phyloP scores from a whole-genome alignment of 1,140 invertebrate genomes.

The Heliconius nattereri region DNA sequence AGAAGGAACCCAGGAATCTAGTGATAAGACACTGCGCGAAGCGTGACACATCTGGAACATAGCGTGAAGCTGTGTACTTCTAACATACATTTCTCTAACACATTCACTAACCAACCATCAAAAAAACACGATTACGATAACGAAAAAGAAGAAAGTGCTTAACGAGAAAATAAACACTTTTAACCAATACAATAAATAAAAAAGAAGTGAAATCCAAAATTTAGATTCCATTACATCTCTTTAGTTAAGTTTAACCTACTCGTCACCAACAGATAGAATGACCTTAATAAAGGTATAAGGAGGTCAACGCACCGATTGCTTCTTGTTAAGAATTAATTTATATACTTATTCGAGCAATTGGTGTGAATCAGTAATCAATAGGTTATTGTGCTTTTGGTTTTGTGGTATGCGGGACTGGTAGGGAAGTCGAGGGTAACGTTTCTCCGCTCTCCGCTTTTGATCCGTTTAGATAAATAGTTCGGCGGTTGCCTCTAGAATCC shows the following conservation, averaged over 20 bases:
- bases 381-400: neutral
- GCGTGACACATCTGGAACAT: too few species aligned
- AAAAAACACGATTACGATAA: too few species aligned
- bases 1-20: too few species aligned
- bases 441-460: neutral
- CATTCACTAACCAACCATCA: too few species aligned
- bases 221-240: neutral
- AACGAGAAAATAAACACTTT: neutral
- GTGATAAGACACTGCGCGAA: too few species aligned
- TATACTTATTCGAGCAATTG: slow-evolving; percentile 29
- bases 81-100: too few species aligned
- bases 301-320: slow-evolving; percentile 24
- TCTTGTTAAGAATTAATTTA: slow-evolving; percentile 36
- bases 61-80: too few species aligned
- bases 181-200: neutral
- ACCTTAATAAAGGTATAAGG: slow-evolving; percentile 35
- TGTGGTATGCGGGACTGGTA: neutral
- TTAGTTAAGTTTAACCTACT: neutral
- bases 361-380: slow-evolving; percentile 19
- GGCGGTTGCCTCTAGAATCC: too few species aligned
- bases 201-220: neutral
- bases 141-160: too few species aligned
- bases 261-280: slow-evolving; percentile 14
- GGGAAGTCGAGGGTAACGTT: neutral
- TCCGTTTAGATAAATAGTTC: too few species aligned